phyloP scores from a whole-genome alignment of 2,113 vertebrate species.

The Zosterops hypoxanthus region DNA sequence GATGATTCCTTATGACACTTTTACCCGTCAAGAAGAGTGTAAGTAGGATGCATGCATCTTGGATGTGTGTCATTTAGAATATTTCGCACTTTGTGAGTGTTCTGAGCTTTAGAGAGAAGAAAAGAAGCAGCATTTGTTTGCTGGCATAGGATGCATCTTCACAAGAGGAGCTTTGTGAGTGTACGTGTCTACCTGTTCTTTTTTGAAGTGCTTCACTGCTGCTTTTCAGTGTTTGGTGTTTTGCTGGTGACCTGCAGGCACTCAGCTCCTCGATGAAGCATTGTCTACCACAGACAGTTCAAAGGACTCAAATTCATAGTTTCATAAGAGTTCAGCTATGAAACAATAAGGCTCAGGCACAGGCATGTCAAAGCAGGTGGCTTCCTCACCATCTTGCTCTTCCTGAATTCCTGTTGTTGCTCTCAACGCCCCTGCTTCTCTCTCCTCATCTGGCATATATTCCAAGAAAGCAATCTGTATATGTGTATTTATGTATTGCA shows the following conservation, averaged over 20 bases:
- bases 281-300: slow-evolving; percentile 19
- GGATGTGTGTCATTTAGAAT: slow-evolving; percentile 5
- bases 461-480: not conserved
- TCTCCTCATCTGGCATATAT: not conserved
- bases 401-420: not conserved
- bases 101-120: slow-evolving; percentile 11
- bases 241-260: slow-evolving; percentile 13
- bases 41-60: slow-evolving; percentile 12
- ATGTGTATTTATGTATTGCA: not conserved
- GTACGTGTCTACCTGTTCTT: not conserved
- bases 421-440: not conserved
- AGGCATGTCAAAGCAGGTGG: not conserved
- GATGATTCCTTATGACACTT: not conserved
- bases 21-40: slow-evolving; percentile 16
- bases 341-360: not conserved
- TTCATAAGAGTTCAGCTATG: not conserved
- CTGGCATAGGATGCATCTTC: slow-evolving; percentile 8
- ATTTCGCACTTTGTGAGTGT: not conserved
- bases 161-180: slow-evolving; percentile 13
- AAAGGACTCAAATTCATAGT: not conserved
- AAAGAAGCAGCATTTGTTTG: slow-evolving; percentile 19
- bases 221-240: slow-evolving; percentile 34
- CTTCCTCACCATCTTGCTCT: not conserved
- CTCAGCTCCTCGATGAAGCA: not conserved
- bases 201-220: slow-evolving; percentile 5